Conservation (phyloP, 2,797 vertebrate species). For the Squalus acanthias region DNA sequence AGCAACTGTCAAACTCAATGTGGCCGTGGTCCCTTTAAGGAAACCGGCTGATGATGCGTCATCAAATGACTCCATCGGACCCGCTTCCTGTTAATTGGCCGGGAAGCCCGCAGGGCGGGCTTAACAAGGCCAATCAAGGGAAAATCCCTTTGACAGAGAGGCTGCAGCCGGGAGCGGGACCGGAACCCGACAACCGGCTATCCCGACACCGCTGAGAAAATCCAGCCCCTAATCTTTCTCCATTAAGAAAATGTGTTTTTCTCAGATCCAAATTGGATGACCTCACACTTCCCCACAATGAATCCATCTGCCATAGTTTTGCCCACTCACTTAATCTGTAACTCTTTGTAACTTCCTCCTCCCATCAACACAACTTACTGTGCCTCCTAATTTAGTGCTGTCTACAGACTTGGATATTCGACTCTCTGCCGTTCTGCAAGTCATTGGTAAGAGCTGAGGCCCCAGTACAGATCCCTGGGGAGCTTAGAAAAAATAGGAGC, state of each 20-base stretch:
- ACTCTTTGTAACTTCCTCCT: neutral
- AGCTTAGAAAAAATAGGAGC: too few species aligned
- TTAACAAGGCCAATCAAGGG: too few species aligned
- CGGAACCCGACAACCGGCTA: too few species aligned
- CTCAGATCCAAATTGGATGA: neutral
- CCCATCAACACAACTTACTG: neutral
- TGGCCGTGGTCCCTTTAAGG: too few species aligned
- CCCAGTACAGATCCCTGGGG: neutral
- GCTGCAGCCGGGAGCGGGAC: too few species aligned
- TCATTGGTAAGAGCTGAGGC: neutral
- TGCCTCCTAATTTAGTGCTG: neutral
- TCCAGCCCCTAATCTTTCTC: neutral
- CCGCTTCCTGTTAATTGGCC: too few species aligned
- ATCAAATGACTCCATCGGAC: too few species aligned
- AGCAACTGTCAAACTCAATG: too few species aligned
- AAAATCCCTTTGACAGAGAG: too few species aligned
- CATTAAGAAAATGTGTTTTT: neutral
- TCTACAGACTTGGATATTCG: neutral
- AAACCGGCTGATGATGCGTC: too few species aligned
- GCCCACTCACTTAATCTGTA: neutral
- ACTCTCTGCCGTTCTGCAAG: neutral
- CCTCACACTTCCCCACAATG: neutral
- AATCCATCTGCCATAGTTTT: neutral
- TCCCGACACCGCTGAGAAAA: too few species aligned
- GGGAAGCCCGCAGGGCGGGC: too few species aligned